Evolutionary conservation across 2,113 vertebrate species (phyloP).

Genomic region (Ceyx margarethae): DNA sequence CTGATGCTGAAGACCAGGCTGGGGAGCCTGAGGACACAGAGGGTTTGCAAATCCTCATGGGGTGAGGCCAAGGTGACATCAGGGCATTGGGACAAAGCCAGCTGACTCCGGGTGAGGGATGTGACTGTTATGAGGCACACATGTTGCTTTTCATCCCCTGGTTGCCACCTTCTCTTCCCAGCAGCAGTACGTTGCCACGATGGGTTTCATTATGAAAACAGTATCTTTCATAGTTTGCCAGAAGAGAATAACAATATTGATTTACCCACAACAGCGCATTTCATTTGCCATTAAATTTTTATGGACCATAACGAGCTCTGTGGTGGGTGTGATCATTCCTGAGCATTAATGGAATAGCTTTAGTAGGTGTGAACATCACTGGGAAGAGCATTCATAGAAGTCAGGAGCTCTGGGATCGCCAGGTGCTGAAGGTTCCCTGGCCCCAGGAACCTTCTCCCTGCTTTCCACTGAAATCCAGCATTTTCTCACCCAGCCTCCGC

Average conservation of each 20-base stretch:
- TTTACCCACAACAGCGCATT: slow-evolving; percentile 34
- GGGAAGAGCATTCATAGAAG: background rate
- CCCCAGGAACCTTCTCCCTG: background rate
- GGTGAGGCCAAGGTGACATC: fast-evolving
- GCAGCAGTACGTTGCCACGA: background rate
- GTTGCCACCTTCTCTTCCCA: background rate
- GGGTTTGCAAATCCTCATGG: background rate
- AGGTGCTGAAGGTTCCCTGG: background rate
- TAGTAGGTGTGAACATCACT: background rate
- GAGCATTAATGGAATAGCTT: background rate
- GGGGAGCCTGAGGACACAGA: fast-evolving
- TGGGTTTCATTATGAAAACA: slow-evolving; percentile 48
- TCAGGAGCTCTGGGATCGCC: background rate
- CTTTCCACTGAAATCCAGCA: fast-evolving
- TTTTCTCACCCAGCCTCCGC: background rate
- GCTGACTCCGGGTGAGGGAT: background rate
- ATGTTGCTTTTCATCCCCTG: background rate
- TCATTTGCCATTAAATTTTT: slow-evolving; percentile 58
- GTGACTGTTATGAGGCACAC: background rate
- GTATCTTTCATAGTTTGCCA: slow-evolving; percentile 42
- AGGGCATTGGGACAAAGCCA: background rate
- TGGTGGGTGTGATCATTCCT: background rate
- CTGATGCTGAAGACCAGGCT: background rate
- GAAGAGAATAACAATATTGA: slow-evolving; percentile 52
- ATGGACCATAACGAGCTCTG: slow-evolving; percentile 29